Conservation (phyloP, 2,888 invertebrate species). For the Ophion slaviceki region DNA sequence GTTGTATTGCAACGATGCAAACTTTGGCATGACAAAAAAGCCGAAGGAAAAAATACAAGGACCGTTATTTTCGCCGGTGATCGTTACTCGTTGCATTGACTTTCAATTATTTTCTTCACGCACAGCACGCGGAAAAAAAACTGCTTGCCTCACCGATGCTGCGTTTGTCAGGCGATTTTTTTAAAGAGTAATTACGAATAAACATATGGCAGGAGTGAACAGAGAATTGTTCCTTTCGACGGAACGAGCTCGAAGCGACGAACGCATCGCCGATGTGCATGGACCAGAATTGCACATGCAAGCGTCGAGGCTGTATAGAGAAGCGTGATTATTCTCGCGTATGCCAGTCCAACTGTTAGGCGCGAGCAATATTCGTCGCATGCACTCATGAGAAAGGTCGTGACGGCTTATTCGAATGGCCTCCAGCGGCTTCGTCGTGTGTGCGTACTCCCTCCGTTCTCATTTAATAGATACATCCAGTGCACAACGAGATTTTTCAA, state of each 20-base stretch:
- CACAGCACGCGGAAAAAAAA: too few species aligned
- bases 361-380: slow-evolving; percentile 40
- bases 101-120: too few species aligned
- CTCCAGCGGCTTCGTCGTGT: slow-evolving; percentile 16
- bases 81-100: too few species aligned
- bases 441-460: not conserved
- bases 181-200: not conserved
- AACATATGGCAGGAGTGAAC: not conserved
- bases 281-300: not conserved
- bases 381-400: slow-evolving; percentile 58
- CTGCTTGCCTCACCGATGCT: not conserved
- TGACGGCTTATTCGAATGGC: slow-evolving; percentile 52
- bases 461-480: slow-evolving; percentile 20
- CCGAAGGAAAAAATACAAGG: too few species aligned
- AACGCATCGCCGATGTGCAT: not conserved
- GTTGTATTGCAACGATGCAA: too few species aligned
- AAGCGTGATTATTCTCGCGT: slow-evolving; percentile 20
- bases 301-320: not conserved
- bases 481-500: not conserved
- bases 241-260: not conserved
- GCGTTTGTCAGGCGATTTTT: not conserved
- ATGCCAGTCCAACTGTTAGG: slow-evolving; percentile 1
- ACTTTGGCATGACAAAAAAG: too few species aligned
- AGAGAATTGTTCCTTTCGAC: not conserved
- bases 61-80: too few species aligned